Percentiles rank a stretch among this genome's conserved stretches.
Conservation (phyloP, 1,140 invertebrate genomes). For the Papilio aristodemus region DNA sequence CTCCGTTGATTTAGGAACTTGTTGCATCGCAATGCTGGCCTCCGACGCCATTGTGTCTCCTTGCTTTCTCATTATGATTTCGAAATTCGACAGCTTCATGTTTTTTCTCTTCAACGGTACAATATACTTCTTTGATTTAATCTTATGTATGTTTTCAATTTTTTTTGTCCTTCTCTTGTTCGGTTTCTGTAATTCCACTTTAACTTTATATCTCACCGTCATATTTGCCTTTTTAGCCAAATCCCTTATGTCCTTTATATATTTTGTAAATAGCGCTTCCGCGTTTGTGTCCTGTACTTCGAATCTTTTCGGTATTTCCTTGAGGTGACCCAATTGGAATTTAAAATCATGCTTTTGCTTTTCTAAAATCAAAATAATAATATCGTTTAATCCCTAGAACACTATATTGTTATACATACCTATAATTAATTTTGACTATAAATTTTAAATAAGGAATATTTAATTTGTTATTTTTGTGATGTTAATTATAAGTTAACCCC, state of each 20-base stretch:
- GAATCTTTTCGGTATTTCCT: constrained; percentile 61
- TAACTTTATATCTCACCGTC: constrained; percentile 56
- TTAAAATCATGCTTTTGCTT: constrained; percentile 49
- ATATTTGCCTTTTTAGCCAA: constrained; percentile 54
- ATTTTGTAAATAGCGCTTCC: constrained; percentile 52
- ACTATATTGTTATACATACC: too few species aligned
- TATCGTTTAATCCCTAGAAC: not conserved
- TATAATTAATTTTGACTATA: too few species aligned
- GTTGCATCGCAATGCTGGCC: constrained; percentile 39
- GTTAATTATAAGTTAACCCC: too few species aligned
- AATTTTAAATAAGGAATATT: too few species aligned
- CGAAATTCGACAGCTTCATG: constrained; percentile 69
- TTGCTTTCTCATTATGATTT: constrained; percentile 56
- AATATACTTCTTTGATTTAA: constrained; percentile 64
- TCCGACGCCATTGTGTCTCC: constrained; percentile 43
- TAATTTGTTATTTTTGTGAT: too few species aligned
- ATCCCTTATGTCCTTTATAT: constrained; percentile 54
- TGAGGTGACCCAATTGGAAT: constrained; percentile 48
- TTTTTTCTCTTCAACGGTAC: constrained; percentile 69
- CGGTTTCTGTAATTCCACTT: constrained; percentile 47
- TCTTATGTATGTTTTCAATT: constrained; percentile 43
- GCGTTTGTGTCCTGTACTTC: constrained; percentile 56
- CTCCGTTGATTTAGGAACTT: constrained; percentile 48
- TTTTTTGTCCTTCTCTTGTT: constrained; percentile 42
- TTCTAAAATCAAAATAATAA: constrained; percentile 46